Evolutionary conservation across 1,140 invertebrate species (phyloP), one percentile per base, ranked within the genome.

Genomic region (Cherax quadricarinatus): DNA sequence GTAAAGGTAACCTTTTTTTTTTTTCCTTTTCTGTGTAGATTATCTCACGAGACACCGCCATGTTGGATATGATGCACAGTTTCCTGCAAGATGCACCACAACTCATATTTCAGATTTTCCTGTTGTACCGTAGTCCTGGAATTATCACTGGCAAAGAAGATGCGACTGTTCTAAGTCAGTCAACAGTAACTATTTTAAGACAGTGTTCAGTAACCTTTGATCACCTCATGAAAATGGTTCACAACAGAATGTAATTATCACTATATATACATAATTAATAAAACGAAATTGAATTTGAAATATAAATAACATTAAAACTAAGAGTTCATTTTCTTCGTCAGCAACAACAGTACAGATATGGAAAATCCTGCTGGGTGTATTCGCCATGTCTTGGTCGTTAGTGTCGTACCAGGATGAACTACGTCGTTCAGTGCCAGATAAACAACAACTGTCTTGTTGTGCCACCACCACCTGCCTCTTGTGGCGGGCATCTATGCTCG

Each of bases 331-430:
- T 30, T 75, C 24, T 30, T 9, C 30, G 48, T 51, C 51, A 92
- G 90, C 89, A 41, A 88, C 89, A 41, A 66, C 88, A 41, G 92
- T 94, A 0, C 94, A 94, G 81, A 85, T 94, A n/a, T 88, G 94
- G 75, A 94, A 94, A 60, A 78, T 94, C 6, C 30, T 94, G 16
- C 57, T 95, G 49, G 95, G 95, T 3, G 94, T 96, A 93, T 92
- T 95, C 66, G 95, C 95, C 57, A 93, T 96, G 14, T 94, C 95
- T 10, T 95, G 95, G 94, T 95, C 95, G 6, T 94, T 96, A 41
- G 95, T 95, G 14, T 95, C 95, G 7, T 96, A 96, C 88, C 95
- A 96, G 93, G 94, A 95, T 91, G 95, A 95, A 53, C 94, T 96
- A 41, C 94, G 96, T 30, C 94, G 94, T 53, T 95, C 95, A 14